Conservation (phyloP, 2,888 invertebrate species). For the Erebia epiphron region DNA sequence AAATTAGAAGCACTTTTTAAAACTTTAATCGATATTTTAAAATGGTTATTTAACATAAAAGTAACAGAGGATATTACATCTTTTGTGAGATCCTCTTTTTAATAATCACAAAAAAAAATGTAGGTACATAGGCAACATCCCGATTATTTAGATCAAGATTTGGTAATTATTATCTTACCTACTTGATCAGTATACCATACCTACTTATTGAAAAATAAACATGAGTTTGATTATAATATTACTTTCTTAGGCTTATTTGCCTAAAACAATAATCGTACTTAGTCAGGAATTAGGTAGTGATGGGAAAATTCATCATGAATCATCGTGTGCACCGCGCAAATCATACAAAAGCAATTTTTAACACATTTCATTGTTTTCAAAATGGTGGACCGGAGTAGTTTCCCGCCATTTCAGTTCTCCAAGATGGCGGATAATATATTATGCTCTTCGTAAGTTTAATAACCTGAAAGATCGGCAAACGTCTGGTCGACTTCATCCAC, state of each 20-base stretch:
- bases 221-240: neutral
- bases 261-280: neutral
- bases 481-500: conserved; percentile 99
- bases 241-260: neutral
- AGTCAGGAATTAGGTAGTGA: neutral
- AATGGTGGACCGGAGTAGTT: conserved; percentile 9
- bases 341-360: conserved; percentile 39
- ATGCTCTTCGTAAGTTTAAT: conserved; percentile 77
- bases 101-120: neutral
- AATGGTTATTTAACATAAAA: too few relatives aligned
- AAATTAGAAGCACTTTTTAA: too few relatives aligned
- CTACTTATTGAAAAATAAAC: neutral
- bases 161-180: neutral
- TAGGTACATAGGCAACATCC: neutral
- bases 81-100: too few relatives aligned
- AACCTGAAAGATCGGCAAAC: conserved; percentile 97
- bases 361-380: conserved; percentile 42
- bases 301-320: conserved; percentile 1
- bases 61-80: too few relatives aligned
- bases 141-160: too few relatives aligned
- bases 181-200: too few relatives aligned
- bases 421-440: conserved; percentile 52
- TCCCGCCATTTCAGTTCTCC: conserved; percentile 46
- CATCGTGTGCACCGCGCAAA: conserved; percentile 42
- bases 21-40: too few relatives aligned